Percentiles rank a stretch among this genome's conserved stretches.
These are phyloP conservation scores for Megaceryle alcyon DNA, from an alignment of 2,797 vertebrate species.

Conservation along the genomic window DNA sequence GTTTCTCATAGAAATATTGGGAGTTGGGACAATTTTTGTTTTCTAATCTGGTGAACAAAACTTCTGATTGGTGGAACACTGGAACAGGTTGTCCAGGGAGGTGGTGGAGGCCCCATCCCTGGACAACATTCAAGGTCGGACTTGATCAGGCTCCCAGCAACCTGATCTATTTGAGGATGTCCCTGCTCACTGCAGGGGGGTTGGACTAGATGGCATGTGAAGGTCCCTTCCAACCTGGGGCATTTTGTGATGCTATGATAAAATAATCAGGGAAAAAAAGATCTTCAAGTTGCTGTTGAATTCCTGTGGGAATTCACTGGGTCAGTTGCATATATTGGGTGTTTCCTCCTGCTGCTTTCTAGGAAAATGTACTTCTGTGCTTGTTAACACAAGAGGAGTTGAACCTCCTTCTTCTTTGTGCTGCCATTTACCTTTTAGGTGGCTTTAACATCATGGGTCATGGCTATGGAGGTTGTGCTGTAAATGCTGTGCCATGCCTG, in stretches of 20 bases:
- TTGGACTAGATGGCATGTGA: too few species aligned
- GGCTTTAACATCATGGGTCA: fast-evolving
- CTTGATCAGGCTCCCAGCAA: too few species aligned
- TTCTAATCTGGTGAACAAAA: neutral
- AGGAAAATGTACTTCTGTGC: neutral
- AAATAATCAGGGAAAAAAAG: neutral
- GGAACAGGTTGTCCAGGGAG: too few species aligned
- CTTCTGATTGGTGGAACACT: neutral
- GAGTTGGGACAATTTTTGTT: neutral
- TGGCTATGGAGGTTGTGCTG: neutral
- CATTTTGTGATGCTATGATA: too few species aligned
- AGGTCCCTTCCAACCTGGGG: too few species aligned
- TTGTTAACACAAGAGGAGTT: neutral
- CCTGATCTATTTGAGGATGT: too few species aligned
- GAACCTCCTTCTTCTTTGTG: neutral
- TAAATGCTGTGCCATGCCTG: fast-evolving
- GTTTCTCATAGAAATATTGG: neutral
- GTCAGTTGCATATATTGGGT: neutral
- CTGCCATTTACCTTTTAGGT: neutral
- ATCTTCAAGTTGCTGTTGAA: neutral
- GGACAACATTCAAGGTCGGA: too few species aligned
- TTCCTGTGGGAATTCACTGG: neutral
- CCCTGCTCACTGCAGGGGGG: too few species aligned
- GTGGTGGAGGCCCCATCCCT: too few species aligned
- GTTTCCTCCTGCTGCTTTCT: neutral